Conservation (phyloP, 2,113 vertebrate genomes). For the Leucosticte australis region DNA sequence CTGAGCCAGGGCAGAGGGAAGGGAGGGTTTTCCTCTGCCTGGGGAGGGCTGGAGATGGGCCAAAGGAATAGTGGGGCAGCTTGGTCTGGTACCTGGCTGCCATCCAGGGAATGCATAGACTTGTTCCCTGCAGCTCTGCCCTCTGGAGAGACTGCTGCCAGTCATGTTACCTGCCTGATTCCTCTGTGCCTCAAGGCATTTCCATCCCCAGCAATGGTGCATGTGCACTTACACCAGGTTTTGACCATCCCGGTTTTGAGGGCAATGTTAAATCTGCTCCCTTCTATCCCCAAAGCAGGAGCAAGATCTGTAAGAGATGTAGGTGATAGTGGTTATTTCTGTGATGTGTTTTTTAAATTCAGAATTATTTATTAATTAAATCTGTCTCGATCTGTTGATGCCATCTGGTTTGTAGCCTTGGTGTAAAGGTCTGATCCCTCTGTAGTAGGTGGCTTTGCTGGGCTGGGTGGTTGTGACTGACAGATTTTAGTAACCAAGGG, state of each 20-base stretch:
- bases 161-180: neutral
- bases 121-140: neutral
- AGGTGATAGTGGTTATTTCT: neutral
- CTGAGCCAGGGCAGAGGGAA: neutral
- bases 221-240: neutral
- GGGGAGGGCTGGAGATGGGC: neutral
- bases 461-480: neutral
- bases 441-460: neutral
- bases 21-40: neutral
- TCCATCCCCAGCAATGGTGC: neutral
- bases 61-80: neutral
- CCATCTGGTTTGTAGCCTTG: neutral
- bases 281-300: neutral
- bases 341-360: neutral
- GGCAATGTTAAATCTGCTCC: neutral
- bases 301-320: neutral
- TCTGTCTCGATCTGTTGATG: neutral
- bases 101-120: neutral
- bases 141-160: neutral
- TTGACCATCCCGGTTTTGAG: neutral
- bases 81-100: neutral
- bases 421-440: neutral
- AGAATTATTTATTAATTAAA: neutral
- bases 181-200: neutral
- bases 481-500: neutral